Conservation (phyloP, 2,113 vertebrate species). For the Polypterus senegalus region DNA sequence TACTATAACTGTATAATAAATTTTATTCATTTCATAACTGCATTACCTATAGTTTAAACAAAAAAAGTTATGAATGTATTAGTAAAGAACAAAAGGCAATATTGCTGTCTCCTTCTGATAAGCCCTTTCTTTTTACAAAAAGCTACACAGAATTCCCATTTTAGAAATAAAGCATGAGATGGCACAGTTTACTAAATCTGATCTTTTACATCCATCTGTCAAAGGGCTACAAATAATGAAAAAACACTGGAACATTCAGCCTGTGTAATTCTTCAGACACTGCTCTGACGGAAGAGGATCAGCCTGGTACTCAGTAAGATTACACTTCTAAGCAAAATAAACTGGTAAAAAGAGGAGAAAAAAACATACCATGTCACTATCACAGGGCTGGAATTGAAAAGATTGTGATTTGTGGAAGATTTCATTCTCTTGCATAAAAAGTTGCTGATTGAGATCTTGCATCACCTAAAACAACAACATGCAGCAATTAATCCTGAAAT, state of each 20-base stretch:
- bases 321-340: background rate
- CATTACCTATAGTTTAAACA: no score
- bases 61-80: no score
- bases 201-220: no score
- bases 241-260: constrained; percentile 17
- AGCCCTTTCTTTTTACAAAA: no score
- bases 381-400: constrained; percentile 93
- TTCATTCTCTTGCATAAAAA: constrained; percentile 86
- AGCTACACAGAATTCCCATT: no score
- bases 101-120: no score
- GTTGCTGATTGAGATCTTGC: constrained; percentile 87
- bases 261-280: constrained; percentile 1
- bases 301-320: background rate
- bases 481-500: background rate
- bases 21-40: no score
- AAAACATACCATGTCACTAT: constrained; percentile 77
- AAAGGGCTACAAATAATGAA: no score
- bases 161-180: no score
- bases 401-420: constrained; percentile 83
- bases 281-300: background rate
- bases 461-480: constrained; percentile 61
- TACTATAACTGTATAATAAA: no score
- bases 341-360: background rate
- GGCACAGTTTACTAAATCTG: no score
- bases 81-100: no score